Percentiles rank a stretch among this genome's conserved stretches.
phyloP scores from a whole-genome alignment of 2,888 invertebrate species.

The Napeogenes sylphis region DNA sequence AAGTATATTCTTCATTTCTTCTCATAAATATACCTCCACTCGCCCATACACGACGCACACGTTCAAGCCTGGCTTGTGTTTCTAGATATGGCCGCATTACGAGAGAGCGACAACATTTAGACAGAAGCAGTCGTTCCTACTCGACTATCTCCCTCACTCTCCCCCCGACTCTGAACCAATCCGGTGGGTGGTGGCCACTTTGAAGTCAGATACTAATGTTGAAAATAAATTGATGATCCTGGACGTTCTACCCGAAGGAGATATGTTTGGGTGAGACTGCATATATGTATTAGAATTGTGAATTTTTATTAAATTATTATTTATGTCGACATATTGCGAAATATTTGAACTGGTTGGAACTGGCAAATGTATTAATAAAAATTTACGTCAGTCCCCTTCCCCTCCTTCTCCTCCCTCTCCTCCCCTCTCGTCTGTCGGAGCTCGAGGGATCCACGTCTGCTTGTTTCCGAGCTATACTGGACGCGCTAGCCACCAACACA shows the following conservation, averaged over 20 bases:
- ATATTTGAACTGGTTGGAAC: too few relatives aligned
- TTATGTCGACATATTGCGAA: too few relatives aligned
- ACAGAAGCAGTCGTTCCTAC: constrained; percentile 37
- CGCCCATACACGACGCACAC: too few relatives aligned
- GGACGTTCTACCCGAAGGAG: constrained; percentile 40
- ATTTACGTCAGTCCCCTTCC: not conserved
- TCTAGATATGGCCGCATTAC: constrained; percentile 48
- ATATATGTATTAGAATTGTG: too few relatives aligned
- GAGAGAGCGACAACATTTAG: constrained; percentile 34
- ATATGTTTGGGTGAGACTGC: constrained; percentile 39
- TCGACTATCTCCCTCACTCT: constrained; percentile 34
- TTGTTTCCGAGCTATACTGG: constrained; percentile 41
- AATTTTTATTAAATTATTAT: too few relatives aligned
- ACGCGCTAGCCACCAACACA: constrained; percentile 37
- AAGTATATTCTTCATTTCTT: too few relatives aligned
- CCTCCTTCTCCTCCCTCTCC: constrained; percentile 6
- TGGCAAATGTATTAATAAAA: not conserved
- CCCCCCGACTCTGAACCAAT: constrained; percentile 35
- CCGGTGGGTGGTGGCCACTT: constrained; percentile 38
- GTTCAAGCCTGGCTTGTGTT: constrained; percentile 2
- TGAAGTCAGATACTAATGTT: constrained; percentile 26
- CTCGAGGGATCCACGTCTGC: constrained; percentile 28
- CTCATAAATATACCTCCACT: too few relatives aligned
- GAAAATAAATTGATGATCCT: constrained; percentile 41
- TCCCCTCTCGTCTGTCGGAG: constrained; percentile 43